Evolutionary conservation across 2,797 vertebrate species (phyloP), one percentile per base, ranked within the genome.

Genomic region (Orestias chungarensis): DNA sequence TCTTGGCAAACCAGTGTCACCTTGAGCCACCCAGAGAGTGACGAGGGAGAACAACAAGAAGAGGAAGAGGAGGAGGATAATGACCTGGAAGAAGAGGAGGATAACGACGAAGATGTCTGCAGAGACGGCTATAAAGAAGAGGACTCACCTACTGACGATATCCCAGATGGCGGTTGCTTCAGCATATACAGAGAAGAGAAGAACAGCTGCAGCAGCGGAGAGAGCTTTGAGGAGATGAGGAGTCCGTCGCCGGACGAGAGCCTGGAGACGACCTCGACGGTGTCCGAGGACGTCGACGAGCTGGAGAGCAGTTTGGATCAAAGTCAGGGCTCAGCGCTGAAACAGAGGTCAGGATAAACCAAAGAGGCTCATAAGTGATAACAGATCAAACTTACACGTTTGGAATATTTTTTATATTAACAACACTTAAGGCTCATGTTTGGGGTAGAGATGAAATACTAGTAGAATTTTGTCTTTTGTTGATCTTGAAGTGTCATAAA

Each of bases 261-360:
- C 65, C 64, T 89, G 69, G 92, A 93, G 65, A 90, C 85, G 75
- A 86, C 79, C 3, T 91, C 91, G 3, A 79, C 88, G 0, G 68
- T 90, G 67, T 95, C 94, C 0, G 94, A 94, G 72, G 94, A 95
- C 1, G 87, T 90, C 0, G 94, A 94, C 47, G 93, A 94, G 31
- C 85, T 93, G 74, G 94, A 94, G 49, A 92, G 91, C 90, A 94
- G 93, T 64, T 79, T 94, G 86, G 92, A 94, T 5, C 89, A 85
- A 65, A 93, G 94, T 80, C 59, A 66, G 49, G 81, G 88, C 74
- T 93, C 91, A 1, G 72, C 86, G 0, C 46, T 91, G 46, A 95
- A 90, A 81, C 90, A 93, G 29, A 94, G 93, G 94, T 95, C 65
- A 79, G 25, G 20, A 74, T 43, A 35, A n/a, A 44, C 59, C 49